Evolutionary conservation across 2,888 invertebrate genomes (phyloP).

Genomic region (Apoda limacodes): DNA sequence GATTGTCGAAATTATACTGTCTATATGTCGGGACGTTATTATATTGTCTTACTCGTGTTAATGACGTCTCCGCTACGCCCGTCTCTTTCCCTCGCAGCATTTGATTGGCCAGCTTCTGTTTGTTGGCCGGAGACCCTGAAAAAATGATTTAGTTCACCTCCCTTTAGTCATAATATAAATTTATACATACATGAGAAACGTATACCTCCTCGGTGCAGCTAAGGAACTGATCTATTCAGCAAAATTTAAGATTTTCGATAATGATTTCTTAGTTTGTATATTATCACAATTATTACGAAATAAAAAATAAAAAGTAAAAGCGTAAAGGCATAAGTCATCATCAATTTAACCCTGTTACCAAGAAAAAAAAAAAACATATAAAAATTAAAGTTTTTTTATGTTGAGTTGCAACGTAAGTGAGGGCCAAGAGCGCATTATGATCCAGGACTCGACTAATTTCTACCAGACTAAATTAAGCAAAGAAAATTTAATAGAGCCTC

Average conservation of each 20-base stretch:
- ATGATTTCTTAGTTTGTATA: slow-evolving; percentile 1
- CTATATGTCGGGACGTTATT: slow-evolving; percentile 30
- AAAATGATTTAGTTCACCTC: slow-evolving; percentile 38
- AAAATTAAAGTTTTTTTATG: no score
- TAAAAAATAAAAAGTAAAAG: slow-evolving; percentile 11
- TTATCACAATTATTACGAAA: slow-evolving; percentile 6
- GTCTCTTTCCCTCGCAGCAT: slow-evolving; percentile 75
- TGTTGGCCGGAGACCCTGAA: slow-evolving; percentile 86
- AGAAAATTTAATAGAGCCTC: no score
- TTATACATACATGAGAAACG: slow-evolving; percentile 20
- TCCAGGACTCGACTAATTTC: no score
- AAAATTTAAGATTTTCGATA: no score
- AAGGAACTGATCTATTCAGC: no score
- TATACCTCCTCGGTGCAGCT: no score
- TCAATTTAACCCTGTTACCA: background rate
- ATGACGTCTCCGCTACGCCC: slow-evolving; percentile 81
- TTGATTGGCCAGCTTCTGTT: slow-evolving; percentile 84
- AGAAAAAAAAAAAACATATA: no score
- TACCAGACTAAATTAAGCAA: no score
- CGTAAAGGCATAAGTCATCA: background rate
- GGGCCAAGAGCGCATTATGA: no score
- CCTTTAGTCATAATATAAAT: slow-evolving; percentile 31
- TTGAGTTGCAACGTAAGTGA: no score
- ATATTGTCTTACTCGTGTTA: slow-evolving; percentile 81
- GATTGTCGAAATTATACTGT: slow-evolving; percentile 50